phyloP scores from a whole-genome alignment of 2,113 vertebrate genomes.

The Tyto alba region DNA sequence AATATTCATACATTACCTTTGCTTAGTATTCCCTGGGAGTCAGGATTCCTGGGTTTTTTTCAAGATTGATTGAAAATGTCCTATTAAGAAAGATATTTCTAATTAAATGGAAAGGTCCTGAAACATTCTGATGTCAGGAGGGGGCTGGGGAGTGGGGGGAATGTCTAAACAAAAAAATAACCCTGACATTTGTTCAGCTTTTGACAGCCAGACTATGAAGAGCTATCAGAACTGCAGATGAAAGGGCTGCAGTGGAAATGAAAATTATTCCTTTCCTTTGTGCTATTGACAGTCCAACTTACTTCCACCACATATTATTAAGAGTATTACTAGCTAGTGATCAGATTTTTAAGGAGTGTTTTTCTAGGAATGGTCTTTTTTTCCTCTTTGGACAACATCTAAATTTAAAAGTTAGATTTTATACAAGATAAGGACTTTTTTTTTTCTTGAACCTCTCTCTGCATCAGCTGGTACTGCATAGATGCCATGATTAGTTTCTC shows the following conservation, averaged over 20 bases:
- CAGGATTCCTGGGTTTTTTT: neutral
- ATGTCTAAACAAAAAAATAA: neutral
- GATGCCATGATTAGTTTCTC: neutral
- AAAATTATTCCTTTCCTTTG: neutral
- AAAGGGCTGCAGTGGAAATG: neutral
- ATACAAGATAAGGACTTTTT: neutral
- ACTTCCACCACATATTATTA: neutral
- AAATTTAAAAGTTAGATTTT: neutral
- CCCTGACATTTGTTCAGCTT: neutral
- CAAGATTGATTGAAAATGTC: neutral
- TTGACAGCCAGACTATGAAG: neutral
- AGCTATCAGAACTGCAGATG: neutral
- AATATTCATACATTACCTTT: neutral
- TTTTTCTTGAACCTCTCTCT: neutral
- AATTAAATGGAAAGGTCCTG: neutral
- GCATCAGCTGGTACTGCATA: neutral
- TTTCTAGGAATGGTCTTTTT: neutral
- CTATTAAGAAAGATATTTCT: neutral
- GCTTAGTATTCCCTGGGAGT: neutral
- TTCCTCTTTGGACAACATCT: neutral
- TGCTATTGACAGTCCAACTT: neutral
- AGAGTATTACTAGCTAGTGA: neutral
- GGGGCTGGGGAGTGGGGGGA: accelerated
- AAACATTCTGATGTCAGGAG: neutral
- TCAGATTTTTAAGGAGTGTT: neutral